Evolutionary conservation across 2,797 vertebrate species (phyloP).

Genomic region (Scarus forsteni): DNA sequence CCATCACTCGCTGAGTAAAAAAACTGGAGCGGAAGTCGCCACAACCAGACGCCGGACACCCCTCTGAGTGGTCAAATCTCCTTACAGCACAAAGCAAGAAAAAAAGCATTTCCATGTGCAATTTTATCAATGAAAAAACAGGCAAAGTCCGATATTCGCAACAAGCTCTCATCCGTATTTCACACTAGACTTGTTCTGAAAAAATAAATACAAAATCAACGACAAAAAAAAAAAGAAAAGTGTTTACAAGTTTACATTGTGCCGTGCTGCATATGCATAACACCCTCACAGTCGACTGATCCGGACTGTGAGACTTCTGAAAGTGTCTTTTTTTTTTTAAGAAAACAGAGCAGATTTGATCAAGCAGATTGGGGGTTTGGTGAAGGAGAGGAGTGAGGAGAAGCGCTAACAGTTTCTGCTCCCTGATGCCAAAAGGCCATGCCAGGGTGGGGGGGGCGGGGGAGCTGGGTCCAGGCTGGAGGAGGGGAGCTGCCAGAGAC

Average conservation of each 20-base stretch:
- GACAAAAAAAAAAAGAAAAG: constrained; percentile 29
- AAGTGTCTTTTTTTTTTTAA: constrained; percentile 48
- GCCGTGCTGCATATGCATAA: constrained; percentile 76
- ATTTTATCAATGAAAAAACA: constrained; percentile 67
- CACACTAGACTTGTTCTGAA: constrained; percentile 59
- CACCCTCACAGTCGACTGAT: constrained; percentile 66
- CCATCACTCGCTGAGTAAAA: constrained; percentile 47
- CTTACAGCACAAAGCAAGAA: constrained; percentile 67
- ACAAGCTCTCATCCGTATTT: constrained; percentile 57
- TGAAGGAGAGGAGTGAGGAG: constrained; percentile 27
- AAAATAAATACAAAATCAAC: constrained; percentile 63
- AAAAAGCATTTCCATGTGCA: constrained; percentile 72
- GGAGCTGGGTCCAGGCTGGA: constrained; percentile 58
- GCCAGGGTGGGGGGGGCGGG: constrained; percentile 29
- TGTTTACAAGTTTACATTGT: constrained; percentile 77
- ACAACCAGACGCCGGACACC: constrained; percentile 31
- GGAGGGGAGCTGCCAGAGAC: constrained; percentile 79
- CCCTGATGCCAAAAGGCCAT: constrained; percentile 74
- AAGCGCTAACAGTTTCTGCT: constrained; percentile 60
- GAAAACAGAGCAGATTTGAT: constrained; percentile 54
- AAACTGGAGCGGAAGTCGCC: constrained; percentile 33
- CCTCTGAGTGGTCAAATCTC: constrained; percentile 63
- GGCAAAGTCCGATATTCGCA: constrained; percentile 67
- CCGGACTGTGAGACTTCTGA: constrained; percentile 53
- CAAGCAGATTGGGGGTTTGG: constrained; percentile 46